Evolutionary conservation across 2,888 invertebrate genomes (phyloP).

Genomic region (Acleris literana): DNA sequence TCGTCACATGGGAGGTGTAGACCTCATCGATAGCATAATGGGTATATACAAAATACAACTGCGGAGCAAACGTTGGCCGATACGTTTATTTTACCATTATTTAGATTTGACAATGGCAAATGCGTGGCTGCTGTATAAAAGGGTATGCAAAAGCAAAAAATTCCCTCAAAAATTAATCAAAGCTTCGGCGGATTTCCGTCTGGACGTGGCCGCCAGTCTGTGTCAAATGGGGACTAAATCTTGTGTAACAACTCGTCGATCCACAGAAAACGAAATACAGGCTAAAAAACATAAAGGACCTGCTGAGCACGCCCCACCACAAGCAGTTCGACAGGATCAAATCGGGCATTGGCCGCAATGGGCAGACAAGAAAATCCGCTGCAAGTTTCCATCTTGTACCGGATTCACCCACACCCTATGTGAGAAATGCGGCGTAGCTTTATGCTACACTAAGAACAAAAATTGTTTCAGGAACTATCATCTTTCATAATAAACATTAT

Average conservation of each 20-base stretch:
- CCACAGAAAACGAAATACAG: constrained; percentile 34
- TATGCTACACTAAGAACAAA: constrained; percentile 34
- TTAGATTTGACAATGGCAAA: no score
- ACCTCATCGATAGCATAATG: no score
- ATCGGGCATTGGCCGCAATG: constrained; percentile 43
- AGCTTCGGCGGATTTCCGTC: constrained; percentile 19
- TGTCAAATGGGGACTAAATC: constrained; percentile 18
- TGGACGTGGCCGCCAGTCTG: constrained; percentile 21
- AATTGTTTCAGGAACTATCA: constrained; percentile 37
- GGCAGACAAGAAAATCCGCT: constrained; percentile 20
- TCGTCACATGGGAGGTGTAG: no score
- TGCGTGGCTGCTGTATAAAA: no score
- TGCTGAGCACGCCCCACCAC: constrained; percentile 43
- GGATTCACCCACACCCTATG: constrained; percentile 36
- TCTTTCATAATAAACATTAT: constrained; percentile 18
- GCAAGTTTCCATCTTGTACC: constrained; percentile 6
- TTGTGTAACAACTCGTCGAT: constrained; percentile 16
- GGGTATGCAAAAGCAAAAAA: no score
- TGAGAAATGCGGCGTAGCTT: constrained; percentile 40
- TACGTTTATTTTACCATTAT: no score
- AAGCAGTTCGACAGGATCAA: constrained; percentile 43
- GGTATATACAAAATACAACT: no score
- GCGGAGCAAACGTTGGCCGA: no score
- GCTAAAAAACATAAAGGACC: constrained; percentile 42
- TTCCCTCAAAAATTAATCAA: no score